Evolutionary conservation across 1,140 invertebrate genomes (phyloP), one percentile per base, ranked within the genome.

Genomic region (Drosophila tropicalis): DNA sequence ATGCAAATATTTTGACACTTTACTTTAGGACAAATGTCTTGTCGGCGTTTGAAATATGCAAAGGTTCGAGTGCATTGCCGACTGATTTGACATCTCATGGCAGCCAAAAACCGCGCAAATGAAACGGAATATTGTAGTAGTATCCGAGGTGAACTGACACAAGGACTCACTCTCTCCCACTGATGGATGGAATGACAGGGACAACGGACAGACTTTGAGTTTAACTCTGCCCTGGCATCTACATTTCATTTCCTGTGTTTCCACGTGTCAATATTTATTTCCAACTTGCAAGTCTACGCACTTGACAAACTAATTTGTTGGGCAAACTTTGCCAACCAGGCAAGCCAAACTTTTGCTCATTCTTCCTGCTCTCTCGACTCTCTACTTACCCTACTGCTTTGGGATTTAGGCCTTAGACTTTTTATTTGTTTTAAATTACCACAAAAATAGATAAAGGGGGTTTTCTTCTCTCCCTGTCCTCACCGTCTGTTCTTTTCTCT

Each of bases 391-490:
- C 19, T 44, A 1, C 47, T 39, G 73, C 34, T 67, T 62, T 76
- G 73, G 73, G 73, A 77, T 77, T 77, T 70, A 74, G 62, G 62
- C 13, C 17, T 36, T 29, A 61, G 56, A 22, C 41, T 62, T 62
- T 76, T 79, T 90, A 90, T 90, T 90, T 90, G 85, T 86, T 90
- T 90, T 90, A 90, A 90, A 90, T 90, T 90, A 90, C 81, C 86
- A 81, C 86, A 79, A 90, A 90, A 90, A 90, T 90, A 90, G 86
- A 90, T 90, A 90, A 73, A 71, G 70, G 73, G 54, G 63, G 29
- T 54, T 68, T 51, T 80, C 17, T 51, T 47, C 67, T 19, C 57
- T 34, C 25, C 66, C 62, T 55, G 71, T 63, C 41, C 12, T 39
- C 2, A 0, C 3, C 12, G 3, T 39, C 36, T 5, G 36, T 39